phyloP scores from a whole-genome alignment of 1,140 invertebrate genomes.

The Leucophenga varia region DNA sequence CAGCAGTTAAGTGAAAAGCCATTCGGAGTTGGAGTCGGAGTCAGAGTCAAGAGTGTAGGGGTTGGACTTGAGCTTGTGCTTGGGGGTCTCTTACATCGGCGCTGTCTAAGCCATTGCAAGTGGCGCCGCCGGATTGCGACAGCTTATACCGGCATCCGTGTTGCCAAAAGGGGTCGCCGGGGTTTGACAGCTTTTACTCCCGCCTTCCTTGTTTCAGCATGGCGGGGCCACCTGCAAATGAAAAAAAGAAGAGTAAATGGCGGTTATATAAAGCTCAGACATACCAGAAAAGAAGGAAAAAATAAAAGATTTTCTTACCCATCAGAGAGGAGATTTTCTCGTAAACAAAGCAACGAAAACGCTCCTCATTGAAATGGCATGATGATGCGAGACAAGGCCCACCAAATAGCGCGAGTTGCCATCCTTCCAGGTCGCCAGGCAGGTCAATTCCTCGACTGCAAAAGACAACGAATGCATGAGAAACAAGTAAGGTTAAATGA shows the following conservation, averaged over 20 bases:
- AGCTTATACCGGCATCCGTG: slow-evolving; percentile 70
- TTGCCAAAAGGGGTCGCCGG: too few species aligned
- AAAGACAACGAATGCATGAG: too few species aligned
- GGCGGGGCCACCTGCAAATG: slow-evolving; percentile 39
- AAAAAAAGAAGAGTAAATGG: too few species aligned
- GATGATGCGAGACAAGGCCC: slow-evolving; percentile 72
- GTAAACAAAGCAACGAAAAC: slow-evolving; percentile 90
- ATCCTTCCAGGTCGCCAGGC: slow-evolving; percentile 86
- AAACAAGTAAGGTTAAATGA: too few species aligned
- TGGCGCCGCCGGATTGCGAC: slow-evolving; percentile 84
- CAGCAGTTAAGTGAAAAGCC: too few species aligned
- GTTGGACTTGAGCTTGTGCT: too few species aligned
- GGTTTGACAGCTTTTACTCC: too few species aligned
- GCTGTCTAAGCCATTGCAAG: slow-evolving; percentile 82
- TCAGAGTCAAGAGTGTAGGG: too few species aligned
- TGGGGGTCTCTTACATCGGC: slow-evolving; percentile 60
- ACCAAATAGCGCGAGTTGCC: slow-evolving; percentile 84
- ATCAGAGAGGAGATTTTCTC: slow-evolving; percentile 65
- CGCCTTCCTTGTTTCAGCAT: slow-evolving; percentile 28
- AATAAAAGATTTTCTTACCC: too few species aligned
- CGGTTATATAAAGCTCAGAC: too few species aligned
- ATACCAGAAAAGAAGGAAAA: too few species aligned
- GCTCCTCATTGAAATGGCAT: slow-evolving; percentile 88
- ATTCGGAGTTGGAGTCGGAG: too few species aligned
- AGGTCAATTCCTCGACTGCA: slow-evolving; percentile 83